Evolutionary conservation across 2,888 invertebrate genomes (phyloP), one percentile per base, ranked within the genome.

Genomic region (Xestoiulus laeticollis): DNA sequence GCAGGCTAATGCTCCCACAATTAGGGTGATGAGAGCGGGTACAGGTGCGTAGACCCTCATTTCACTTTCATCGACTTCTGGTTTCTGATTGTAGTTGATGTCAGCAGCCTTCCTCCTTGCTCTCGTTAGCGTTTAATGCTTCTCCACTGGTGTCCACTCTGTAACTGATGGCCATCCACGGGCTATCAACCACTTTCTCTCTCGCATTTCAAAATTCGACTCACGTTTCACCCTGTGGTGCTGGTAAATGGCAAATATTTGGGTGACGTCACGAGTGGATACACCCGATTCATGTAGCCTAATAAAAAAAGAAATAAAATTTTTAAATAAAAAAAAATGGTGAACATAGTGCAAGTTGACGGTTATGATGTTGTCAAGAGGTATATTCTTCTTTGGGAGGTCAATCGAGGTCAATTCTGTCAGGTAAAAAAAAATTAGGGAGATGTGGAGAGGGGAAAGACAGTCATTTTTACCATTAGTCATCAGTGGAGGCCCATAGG

Each of bases 21-120:
- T 16, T 19, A 85, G 38, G 16, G 44, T 32, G 5, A 85, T 85
- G 4, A 85, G 48, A 43, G 85, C 44, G 16, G 85, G 85, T 8
- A 85, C 38, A 48, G 85, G 85, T 85, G 44, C 85, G 44, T 85
- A 85, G 44, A 44, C 48, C 30, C 48, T 44, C 85, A 85, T 85
- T 32, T 84, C 33, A 83, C 32, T 83, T 59, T 59, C 53, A 59
- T 59, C 53, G 53, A 59, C 53, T 59, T 59, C 53, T 59, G 53
- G 53, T 59, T n/a, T 59, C 16, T 14, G 48, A 19, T 48, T 48
- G 38, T 48, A 14, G 12, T 48, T 12, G 48, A 38, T 38, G 38
- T 38, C 38, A 38, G 38, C 38, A 38, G 38, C 16, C 48, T 59
- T 59, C 6, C n/a, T 68, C 59, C 1, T 53, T 19, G 59, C 59